Conservation (phyloP, 92 coral and sea anemone genomes). For the Palythoa heliodiscus region DNA sequence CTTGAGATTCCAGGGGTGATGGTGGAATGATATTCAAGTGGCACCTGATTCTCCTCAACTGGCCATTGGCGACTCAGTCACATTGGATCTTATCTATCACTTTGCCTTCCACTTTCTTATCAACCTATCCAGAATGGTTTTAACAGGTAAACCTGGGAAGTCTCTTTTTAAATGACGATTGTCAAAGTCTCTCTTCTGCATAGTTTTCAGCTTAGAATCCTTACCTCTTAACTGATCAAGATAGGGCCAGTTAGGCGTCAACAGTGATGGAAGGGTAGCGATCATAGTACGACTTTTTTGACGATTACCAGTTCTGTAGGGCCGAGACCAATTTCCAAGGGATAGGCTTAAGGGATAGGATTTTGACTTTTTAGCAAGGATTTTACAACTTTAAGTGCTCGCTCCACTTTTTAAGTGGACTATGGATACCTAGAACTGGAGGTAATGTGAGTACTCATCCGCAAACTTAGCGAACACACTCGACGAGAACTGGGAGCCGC, state of each 20-base stretch:
- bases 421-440: conserved; percentile 48
- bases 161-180: background rate
- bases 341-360: conserved; percentile 41
- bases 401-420: conserved; percentile 58
- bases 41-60: no score
- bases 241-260: background rate
- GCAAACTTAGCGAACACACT: conserved; percentile 49
- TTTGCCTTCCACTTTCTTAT: background rate
- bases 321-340: conserved; percentile 25
- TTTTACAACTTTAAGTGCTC: conserved; percentile 43
- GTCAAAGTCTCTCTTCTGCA: background rate
- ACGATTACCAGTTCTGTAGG: conserved; percentile 48
- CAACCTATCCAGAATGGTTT: background rate
- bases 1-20: no score
- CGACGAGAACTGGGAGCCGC: conserved; percentile 52
- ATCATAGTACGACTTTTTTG: conserved; percentile 33
- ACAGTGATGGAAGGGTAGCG: conserved; percentile 33
- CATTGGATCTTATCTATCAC: background rate
- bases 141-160: background rate
- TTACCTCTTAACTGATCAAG: background rate
- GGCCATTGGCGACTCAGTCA: no score
- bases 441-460: conserved; percentile 49
- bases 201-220: background rate
- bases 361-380: conserved; percentile 43
- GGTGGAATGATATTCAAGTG: no score